These are phyloP conservation scores for Steinernema scapterisci DNA, from an alignment of 2,888 invertebrate genomes.

Conservation along the genomic window DNA sequence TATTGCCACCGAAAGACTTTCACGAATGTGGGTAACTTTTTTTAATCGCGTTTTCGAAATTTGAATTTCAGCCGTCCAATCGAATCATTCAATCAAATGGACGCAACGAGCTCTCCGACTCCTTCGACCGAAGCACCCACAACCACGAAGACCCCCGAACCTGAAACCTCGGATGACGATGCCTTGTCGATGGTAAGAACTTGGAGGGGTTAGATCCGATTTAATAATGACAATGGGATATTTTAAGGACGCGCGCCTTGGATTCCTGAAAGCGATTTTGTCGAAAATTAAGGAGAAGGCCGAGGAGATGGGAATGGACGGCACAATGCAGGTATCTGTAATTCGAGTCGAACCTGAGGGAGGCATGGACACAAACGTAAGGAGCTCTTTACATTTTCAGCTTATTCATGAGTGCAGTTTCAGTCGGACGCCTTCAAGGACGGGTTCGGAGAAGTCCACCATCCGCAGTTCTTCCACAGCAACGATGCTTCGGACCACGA, in stretches of 20 bases:
- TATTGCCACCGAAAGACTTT: background rate
- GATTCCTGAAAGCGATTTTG: slow-evolving; percentile 54
- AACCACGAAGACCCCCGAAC: slow-evolving; percentile 14
- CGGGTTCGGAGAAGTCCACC: slow-evolving; percentile 48
- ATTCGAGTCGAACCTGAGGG: slow-evolving; percentile 57
- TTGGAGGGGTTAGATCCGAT: no score
- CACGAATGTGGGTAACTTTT: background rate
- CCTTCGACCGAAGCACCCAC: background rate
- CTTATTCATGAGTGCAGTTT: background rate
- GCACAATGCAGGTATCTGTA: slow-evolving; percentile 63
- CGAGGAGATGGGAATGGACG: slow-evolving; percentile 52
- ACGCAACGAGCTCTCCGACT: background rate
- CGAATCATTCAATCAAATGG: slow-evolving; percentile 13
- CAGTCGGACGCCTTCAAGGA: slow-evolving; percentile 45
- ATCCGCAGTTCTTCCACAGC: slow-evolving; percentile 40
- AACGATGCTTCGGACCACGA: slow-evolving; percentile 36
- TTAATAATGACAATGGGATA: background rate
- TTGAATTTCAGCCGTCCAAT: background rate
- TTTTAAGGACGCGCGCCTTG: slow-evolving; percentile 48
- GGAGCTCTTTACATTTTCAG: background rate
- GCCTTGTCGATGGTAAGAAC: slow-evolving; percentile 1
- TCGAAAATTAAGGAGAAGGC: slow-evolving; percentile 60
- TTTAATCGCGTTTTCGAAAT: background rate
- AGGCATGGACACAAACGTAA: background rate
- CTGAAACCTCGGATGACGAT: background rate